A percentile compares a stretch with the other conserved stretches of the same genome.
These are phyloP conservation scores for Brachionus koreanus DNA, from an alignment of 1,140 invertebrate species.

Conservation along the genomic window DNA sequence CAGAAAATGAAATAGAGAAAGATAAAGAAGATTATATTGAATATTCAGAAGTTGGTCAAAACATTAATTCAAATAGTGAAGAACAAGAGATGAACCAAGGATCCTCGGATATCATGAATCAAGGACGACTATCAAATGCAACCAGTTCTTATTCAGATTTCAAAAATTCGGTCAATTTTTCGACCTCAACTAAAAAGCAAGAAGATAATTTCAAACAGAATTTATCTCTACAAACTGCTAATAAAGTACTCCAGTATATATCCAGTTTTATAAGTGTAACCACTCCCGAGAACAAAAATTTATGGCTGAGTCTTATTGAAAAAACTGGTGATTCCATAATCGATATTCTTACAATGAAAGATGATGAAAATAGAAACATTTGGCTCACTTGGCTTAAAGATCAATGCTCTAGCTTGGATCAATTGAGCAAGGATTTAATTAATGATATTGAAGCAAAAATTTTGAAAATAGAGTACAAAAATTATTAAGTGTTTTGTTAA, in stretches of 20 bases:
- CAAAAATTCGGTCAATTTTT: not conserved
- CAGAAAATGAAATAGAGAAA: not conserved
- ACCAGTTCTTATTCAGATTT: not conserved
- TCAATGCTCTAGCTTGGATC: conserved; percentile 15
- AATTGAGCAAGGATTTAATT: conserved; percentile 18
- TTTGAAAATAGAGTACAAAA: conserved; percentile 13
- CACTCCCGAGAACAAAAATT: conserved; percentile 22
- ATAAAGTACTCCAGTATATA: not conserved
- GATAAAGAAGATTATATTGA: not conserved
- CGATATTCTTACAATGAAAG: not conserved
- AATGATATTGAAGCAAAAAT: conserved; percentile 36
- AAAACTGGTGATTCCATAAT: conserved; percentile 11
- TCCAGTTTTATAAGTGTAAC: not conserved
- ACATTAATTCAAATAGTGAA: not conserved
- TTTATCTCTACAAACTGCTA: not conserved
- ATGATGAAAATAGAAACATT: conserved; percentile 17
- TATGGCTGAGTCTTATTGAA: conserved; percentile 22
- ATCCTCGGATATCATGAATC: not conserved
- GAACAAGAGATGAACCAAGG: not conserved
- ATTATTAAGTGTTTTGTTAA: conserved; percentile 6
- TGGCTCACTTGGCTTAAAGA: conserved; percentile 17
- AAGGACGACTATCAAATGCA: not conserved
- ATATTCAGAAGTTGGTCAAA: not conserved
- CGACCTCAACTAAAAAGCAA: not conserved
- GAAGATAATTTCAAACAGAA: not conserved